Percentiles rank a stretch among this genome's conserved stretches.
Conservation (phyloP, 2,113 vertebrate species). For the Cheirogaleus medius region DNA sequence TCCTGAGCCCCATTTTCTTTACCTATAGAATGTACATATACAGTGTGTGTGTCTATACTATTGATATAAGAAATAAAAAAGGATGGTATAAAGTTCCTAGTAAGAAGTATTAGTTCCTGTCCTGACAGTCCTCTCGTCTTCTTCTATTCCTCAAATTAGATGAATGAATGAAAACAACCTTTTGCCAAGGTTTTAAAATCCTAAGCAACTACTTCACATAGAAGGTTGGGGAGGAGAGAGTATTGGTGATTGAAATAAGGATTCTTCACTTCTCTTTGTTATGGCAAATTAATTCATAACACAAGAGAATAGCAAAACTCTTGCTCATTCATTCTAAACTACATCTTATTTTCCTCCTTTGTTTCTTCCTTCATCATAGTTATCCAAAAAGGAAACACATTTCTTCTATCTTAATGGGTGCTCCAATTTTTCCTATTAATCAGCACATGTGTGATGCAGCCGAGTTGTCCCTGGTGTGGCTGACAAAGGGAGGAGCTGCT, state of each 20-base stretch:
- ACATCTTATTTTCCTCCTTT: not conserved
- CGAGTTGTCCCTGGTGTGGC: not conserved
- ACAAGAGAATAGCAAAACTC: not conserved
- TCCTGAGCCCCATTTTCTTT: not conserved
- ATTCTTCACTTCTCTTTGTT: not conserved
- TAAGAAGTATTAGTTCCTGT: not conserved
- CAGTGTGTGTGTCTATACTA: not conserved
- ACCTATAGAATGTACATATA: not conserved
- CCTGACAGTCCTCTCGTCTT: not conserved
- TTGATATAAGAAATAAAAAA: not conserved
- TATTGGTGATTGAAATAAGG: not conserved
- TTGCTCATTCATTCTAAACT: not conserved
- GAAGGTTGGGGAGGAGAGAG: not conserved
- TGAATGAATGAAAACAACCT: not conserved
- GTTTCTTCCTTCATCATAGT: not conserved
- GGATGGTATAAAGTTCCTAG: not conserved
- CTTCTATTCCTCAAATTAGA: not conserved
- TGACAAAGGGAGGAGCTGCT: not conserved
- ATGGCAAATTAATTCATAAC: conserved; percentile 7
- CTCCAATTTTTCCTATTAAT: not conserved
- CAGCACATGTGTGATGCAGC: not conserved
- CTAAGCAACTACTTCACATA: not conserved
- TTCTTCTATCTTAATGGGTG: not conserved
- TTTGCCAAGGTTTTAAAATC: not conserved
- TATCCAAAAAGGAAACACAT: not conserved